Evolutionary conservation across 2,888 invertebrate species (phyloP), one percentile per base, ranked within the genome.

Genomic region (Nudaria mundana): DNA sequence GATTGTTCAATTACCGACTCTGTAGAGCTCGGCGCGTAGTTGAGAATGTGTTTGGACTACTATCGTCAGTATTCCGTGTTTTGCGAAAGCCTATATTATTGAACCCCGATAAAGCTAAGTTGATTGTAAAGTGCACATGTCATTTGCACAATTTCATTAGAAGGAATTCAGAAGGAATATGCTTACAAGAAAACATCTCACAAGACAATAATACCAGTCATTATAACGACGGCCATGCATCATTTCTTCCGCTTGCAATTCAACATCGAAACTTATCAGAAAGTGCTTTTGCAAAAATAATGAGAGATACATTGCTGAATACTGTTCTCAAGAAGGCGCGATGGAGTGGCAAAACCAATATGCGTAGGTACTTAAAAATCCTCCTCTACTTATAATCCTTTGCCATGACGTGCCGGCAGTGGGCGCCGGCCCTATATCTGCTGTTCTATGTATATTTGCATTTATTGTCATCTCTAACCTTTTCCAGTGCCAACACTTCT

Each of bases 21-120:
- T 31, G 39, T 33, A 39, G 44, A 44, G 44, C 44, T 16, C 35
- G 39, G 15, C 23, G 33, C 16, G 30, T 35, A 13, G 43, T 39
- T 22, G 35, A 38, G 25, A 43, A 43, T 34, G 33, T 30, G 31
- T 32, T 41, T 37, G 41, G 36, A 18, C 15, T 39, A 26, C 13
- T 34, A 15, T 24, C 33, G 15, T 33, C 33, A 15, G 33, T 33
- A 16, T 33, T 25, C 16, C 28, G 43, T 24, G 38, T 43, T 28
- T 39, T 43, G 8, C 38, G 43, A 32, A 43, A 35, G 18, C 31
- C 33, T 33, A 33, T 33, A 16, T 25, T 33, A 15, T 25, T 33
- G 15, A 24, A 25, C 16, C 33, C 33, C 24, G 25, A 33, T 15
- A 33, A 24, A 24, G 10, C 10, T 24, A 25, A 24, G 13, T 25